A percentile compares a stretch with the other conserved stretches of the same genome.
phyloP scores from a whole-genome alignment of 2,888 invertebrate genomes.

The Emmelina monodactyla region DNA sequence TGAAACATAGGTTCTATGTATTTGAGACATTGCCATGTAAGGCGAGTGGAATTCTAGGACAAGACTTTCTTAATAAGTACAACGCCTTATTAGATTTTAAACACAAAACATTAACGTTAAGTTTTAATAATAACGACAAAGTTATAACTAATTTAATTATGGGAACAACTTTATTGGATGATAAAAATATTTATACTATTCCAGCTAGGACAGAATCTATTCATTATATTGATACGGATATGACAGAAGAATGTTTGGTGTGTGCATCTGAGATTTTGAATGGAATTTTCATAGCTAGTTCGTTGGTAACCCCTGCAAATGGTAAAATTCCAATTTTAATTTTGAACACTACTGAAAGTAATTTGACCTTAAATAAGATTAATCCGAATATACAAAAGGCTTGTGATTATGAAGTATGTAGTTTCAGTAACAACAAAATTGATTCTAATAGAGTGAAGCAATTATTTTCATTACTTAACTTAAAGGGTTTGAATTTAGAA shows the following conservation, averaged over 20 bases:
- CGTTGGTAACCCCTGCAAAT: constrained; percentile 2
- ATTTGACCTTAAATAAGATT: constrained; percentile 1
- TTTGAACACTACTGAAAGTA: constrained; percentile 5
- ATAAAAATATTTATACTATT: too few species aligned
- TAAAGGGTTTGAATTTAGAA: constrained; percentile 8
- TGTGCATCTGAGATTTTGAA: constrained; percentile 5
- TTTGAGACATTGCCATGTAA: constrained; percentile 10
- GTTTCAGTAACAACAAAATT: constrained; percentile 3
- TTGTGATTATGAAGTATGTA: constrained; percentile 6
- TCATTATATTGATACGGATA: constrained; percentile 7
- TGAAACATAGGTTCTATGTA: constrained; percentile 10
- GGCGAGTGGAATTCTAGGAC: constrained; percentile 10
- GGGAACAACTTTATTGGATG: too few species aligned
- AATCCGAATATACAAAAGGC: constrained; percentile 2
- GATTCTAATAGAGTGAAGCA: constrained; percentile 6
- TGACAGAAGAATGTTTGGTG: constrained; percentile 7
- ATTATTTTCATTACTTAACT: constrained; percentile 7
- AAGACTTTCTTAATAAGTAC: constrained; percentile 9
- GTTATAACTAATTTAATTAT: constrained; percentile 3
- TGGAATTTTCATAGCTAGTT: constrained; percentile 8
- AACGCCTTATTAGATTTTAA: constrained; percentile 7
- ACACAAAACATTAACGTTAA: constrained; percentile 6
- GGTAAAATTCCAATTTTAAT: constrained; percentile 6
- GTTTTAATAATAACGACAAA: not conserved
- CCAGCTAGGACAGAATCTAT: constrained; percentile 8